These are phyloP conservation scores for Drosophila niveifrons DNA, from an alignment of 2,888 invertebrate genomes.

Conservation along the genomic window DNA sequence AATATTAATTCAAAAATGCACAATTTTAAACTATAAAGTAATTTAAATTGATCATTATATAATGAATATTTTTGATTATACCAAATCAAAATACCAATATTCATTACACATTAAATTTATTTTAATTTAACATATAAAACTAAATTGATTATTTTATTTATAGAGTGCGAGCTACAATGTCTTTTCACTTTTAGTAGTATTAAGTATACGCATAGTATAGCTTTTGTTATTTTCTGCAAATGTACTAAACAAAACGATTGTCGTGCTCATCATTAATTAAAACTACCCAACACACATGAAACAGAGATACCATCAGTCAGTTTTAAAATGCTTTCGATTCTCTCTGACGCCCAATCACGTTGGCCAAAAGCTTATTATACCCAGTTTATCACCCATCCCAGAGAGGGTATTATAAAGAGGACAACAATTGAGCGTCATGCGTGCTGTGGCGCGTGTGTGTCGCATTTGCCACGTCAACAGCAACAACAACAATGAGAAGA, in stretches of 20 bases:
- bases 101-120: no score
- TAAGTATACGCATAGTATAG: no score
- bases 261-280: background rate
- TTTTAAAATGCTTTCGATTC: background rate
- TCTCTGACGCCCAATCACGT: background rate
- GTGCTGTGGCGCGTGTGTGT: slow-evolving; percentile 31
- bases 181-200: no score
- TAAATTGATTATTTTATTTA: no score
- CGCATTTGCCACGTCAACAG: slow-evolving; percentile 41
- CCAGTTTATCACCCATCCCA: background rate
- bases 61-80: no score
- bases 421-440: slow-evolving; percentile 27
- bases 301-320: background rate
- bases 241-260: background rate
- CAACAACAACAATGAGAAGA: slow-evolving; percentile 18
- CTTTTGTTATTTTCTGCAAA: background rate
- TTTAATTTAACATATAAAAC: no score
- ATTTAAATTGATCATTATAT: no score
- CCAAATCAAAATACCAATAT: no score
- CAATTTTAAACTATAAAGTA: no score
- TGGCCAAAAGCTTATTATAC: background rate
- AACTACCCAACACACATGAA: background rate
- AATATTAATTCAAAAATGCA: no score
- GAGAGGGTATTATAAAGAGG: slow-evolving; percentile 40
- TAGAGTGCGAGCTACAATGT: no score